Evolutionary conservation across 2,888 invertebrate genomes (phyloP).

Genomic region (Synergus japonicus): DNA sequence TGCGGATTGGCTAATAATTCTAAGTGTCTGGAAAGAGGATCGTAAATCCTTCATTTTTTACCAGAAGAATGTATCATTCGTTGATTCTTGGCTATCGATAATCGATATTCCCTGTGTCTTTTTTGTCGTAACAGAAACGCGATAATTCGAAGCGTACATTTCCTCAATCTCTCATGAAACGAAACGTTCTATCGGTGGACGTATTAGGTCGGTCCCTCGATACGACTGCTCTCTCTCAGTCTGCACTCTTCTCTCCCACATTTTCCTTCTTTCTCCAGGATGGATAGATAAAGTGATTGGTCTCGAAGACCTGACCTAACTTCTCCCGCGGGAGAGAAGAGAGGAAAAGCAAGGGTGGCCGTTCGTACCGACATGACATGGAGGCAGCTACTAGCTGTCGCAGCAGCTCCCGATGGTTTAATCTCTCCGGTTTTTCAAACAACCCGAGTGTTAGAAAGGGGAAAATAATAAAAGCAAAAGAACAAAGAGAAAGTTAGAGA

Average conservation of each 20-base stretch:
- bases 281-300: conserved; percentile 61
- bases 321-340: conserved; percentile 50
- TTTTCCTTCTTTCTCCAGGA: conserved; percentile 41
- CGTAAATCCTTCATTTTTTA: not conserved
- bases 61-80: not conserved
- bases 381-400: conserved; percentile 64
- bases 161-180: conserved; percentile 17
- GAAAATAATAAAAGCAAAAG: conserved; percentile 5
- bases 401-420: conserved; percentile 67
- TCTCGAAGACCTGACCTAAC: conserved; percentile 53
- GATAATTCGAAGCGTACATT: conserved; percentile 6
- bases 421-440: conserved; percentile 67
- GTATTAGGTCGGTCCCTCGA: conserved; percentile 36
- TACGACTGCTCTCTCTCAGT: conserved; percentile 28
- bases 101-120: not conserved
- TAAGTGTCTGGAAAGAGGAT: not conserved
- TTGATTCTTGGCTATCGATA: not conserved
- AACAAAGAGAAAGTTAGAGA: not conserved
- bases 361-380: conserved; percentile 52
- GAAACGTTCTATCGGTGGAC: conserved; percentile 11
- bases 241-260: conserved; percentile 18
- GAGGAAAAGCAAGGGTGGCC: conserved; percentile 40
- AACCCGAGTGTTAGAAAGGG: conserved; percentile 1
- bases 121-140: not conserved
- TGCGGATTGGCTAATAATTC: not conserved